Evolutionary conservation across 2,113 vertebrate species (phyloP), one percentile per base, ranked within the genome.

Genomic region (Xiphorhynchus elegans): DNA sequence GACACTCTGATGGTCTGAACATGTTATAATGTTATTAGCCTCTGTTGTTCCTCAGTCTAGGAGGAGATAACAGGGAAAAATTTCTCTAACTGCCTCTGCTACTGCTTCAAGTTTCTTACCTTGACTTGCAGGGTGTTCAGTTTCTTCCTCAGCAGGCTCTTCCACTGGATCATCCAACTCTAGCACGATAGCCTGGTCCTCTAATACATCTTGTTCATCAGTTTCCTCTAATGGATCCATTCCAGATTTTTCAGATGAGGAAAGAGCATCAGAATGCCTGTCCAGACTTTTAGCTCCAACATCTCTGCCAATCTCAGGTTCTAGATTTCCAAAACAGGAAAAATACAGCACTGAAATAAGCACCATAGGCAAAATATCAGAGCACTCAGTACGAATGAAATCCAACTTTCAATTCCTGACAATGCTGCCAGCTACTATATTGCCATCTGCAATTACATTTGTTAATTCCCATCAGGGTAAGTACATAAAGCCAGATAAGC

Each of bases 21-120:
- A 17, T 40, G 13, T 42, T 55, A 75, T 23, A 21, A 56, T 3
- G 1, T 66, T 49, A 56, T 42, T 66, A 47, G 35, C 33, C 18
- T 47, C 15, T 19, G 5, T 10, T 53, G 10, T 67, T 66, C 31
- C 40, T 82, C 25, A 17, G 7, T 17, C 35, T 52, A 15, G 11
- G 2, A 1, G 11, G 16, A 55, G 29, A 14, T 10, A 68, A 7
- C 5, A 29, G n/a, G 24, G 23, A 42, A 56, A 78, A 37, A 39
- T 2, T 33, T 56, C 60, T 85, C 35, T 29, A 78, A 10, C 7
- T 44, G 15, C 64, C 46, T 74, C 42, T 85, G 50, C 46, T 52
- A 29, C 52, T 42, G 9, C 31, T 62, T 59, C 37, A 53, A 17
- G 5, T 40, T 29, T 20, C 90, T 93, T 87, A 97, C 97, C 97